phyloP scores from a whole-genome alignment of 2,113 vertebrate genomes.

The Aptenodytes forsteri region DNA sequence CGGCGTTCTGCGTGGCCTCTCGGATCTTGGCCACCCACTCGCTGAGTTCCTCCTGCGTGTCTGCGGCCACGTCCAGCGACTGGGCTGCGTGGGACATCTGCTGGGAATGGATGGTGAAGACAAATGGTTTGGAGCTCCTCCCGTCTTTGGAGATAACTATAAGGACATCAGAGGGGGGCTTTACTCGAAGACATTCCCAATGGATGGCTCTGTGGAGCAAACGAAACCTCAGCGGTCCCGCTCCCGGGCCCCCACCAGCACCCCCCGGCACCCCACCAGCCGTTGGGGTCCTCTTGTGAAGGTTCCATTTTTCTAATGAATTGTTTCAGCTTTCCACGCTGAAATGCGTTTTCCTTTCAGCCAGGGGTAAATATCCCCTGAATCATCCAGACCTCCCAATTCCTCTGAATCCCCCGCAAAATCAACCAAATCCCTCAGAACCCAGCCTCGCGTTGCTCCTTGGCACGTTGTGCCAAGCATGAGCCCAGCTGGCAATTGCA shows the following conservation, averaged over 20 bases:
- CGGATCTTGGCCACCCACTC: conserved; percentile 96
- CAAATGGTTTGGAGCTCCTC: conserved; percentile 89
- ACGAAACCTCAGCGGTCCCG: conserved; percentile 23
- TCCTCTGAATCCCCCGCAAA: background rate
- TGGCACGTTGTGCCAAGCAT: background rate
- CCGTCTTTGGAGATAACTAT: conserved; percentile 83
- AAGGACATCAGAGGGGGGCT: conserved; percentile 83
- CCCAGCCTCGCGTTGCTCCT: background rate
- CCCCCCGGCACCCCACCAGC: background rate
- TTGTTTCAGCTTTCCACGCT: background rate
- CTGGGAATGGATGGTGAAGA: conserved; percentile 90
- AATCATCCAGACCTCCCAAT: background rate
- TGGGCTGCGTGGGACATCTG: conserved; percentile 76
- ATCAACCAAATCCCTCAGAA: background rate
- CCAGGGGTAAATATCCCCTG: background rate
- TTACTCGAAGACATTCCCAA: conserved; percentile 50
- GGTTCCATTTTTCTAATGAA: background rate
- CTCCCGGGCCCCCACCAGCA: background rate
- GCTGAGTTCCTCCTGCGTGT: conserved; percentile 87
- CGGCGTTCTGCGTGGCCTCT: conserved; percentile 91
- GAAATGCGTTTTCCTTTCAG: background rate
- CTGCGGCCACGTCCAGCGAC: conserved; percentile 86
- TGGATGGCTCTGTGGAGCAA: background rate
- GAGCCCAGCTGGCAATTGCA: fast-evolving
- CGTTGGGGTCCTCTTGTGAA: background rate